Conservation (phyloP, 2,888 invertebrate species). For the Thereva unica region DNA sequence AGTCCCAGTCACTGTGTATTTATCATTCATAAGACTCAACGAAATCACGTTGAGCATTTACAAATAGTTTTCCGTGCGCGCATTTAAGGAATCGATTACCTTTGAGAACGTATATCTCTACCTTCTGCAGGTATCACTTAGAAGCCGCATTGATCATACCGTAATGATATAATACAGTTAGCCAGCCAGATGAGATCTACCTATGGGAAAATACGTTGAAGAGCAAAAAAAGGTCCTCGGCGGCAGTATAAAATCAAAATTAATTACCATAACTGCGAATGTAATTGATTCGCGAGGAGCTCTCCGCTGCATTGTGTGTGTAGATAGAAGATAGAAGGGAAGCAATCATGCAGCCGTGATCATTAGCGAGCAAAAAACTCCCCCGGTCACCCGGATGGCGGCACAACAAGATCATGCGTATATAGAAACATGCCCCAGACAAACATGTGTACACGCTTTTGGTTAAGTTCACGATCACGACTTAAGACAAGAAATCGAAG, state of each 20-base stretch:
- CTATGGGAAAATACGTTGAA: slow-evolving; percentile 12
- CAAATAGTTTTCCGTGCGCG: no score
- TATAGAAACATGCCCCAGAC: not conserved
- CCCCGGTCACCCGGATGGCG: not conserved
- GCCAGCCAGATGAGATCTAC: no score
- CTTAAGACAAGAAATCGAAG: not conserved
- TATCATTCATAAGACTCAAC: no score
- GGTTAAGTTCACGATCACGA: slow-evolving; percentile 20
- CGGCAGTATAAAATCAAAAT: not conserved
- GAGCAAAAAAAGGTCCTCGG: not conserved
- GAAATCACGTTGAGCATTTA: no score
- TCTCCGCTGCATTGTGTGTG: no score
- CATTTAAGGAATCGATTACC: no score
- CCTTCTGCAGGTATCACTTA: not conserved
- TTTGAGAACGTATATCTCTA: no score
- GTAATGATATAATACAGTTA: slow-evolving; percentile 24
- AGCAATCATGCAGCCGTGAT: slow-evolving; percentile 10
- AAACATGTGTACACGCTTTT: slow-evolving; percentile 1
- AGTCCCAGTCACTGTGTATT: no score
- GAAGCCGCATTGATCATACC: not conserved
- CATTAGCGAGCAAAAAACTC: slow-evolving; percentile 1
- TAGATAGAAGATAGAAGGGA: not conserved
- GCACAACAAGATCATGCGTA: slow-evolving; percentile 14
- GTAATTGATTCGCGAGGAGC: slow-evolving; percentile 18
- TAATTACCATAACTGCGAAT: slow-evolving; percentile 27